Base-by-base conservation (phyloP, 2,888 invertebrate species). In the Drosophila paramelanica region DNA sequence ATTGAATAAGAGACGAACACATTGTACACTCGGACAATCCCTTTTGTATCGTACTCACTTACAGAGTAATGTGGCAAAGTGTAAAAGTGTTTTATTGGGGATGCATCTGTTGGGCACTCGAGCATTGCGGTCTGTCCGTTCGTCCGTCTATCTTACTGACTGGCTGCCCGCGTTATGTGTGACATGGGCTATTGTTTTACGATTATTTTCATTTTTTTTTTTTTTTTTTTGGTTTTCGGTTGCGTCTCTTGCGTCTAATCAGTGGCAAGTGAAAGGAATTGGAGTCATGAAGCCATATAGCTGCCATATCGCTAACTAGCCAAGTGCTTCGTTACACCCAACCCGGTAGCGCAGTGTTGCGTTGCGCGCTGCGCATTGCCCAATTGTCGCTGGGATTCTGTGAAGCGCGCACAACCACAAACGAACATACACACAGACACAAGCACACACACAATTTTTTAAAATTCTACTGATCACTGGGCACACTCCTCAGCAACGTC, bases 261-360 rank as follows among this genome's bases (percentile, higher is more conserved):
- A 84, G 76, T 41, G 73, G 65, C 88, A 75, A 84, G 89, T 89
- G 84, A 84, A 84, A 84, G 84, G 84, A 85, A 59, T 61, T 25
- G 41, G 57, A 79, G 64, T 70, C 73, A 81, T 84, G 89, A 86
- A 83, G 89, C 85, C 84, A 81, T 85, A 70, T 46, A 78, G 88
- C 71, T 76, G 88, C 62, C 69, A 79, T 88, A 88, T 88, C 73
- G 73, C 66, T 79, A 71, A 87, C 89, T 87, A 59, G 74, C 70
- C 78, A 75, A 81, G 56, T 64, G 52, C 76, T 72, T 64, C 60
- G 79, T 81, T 88, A 88, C 85, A 89, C 71, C 87, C 81, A 83
- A 85, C 89, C 88, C 84, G 89, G 84, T 85, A 88, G 84, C 62
- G 88, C 89, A 88, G 73, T 88, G 79, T 88, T 68, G 64, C 89